Conservation (phyloP, 2,888 invertebrate species). For the Cylindroiulus punctatus region DNA sequence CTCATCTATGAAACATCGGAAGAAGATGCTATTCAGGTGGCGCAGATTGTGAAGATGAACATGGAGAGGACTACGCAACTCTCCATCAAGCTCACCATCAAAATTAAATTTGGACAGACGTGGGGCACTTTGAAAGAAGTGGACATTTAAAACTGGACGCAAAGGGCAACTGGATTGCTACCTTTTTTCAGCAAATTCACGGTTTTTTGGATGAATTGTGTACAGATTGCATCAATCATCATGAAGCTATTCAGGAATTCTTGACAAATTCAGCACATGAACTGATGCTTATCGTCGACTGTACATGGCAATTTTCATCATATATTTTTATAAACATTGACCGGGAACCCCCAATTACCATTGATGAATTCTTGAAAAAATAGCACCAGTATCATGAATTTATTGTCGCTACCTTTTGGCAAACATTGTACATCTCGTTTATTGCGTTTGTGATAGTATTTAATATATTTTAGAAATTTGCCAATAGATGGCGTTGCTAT, state of each 20-base stretch:
- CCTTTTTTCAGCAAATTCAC: too few relatives aligned
- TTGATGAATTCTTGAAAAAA: background rate
- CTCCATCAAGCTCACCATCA: slow-evolving; percentile 85
- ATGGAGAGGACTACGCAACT: slow-evolving; percentile 84
- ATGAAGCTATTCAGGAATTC: background rate
- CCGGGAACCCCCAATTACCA: background rate
- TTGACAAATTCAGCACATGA: background rate
- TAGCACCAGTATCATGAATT: background rate
- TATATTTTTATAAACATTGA: background rate
- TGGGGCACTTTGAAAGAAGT: slow-evolving; percentile 75
- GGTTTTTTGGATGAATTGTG: background rate
- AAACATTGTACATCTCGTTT: background rate
- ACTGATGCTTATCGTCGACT: background rate
- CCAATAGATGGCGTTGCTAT: background rate
- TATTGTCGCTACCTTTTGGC: background rate
- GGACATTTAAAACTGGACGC: background rate
- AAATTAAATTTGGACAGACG: slow-evolving; percentile 80
- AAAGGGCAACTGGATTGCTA: background rate
- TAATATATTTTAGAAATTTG: background rate
- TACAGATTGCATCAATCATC: background rate
- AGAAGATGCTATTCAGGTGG: slow-evolving; percentile 71
- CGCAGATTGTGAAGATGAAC: slow-evolving; percentile 74
- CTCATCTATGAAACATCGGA: slow-evolving; percentile 83
- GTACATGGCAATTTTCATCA: background rate
- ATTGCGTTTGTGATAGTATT: background rate